Conservation (phyloP, 2,113 vertebrate species). For the Brienomyrus longianalis region DNA sequence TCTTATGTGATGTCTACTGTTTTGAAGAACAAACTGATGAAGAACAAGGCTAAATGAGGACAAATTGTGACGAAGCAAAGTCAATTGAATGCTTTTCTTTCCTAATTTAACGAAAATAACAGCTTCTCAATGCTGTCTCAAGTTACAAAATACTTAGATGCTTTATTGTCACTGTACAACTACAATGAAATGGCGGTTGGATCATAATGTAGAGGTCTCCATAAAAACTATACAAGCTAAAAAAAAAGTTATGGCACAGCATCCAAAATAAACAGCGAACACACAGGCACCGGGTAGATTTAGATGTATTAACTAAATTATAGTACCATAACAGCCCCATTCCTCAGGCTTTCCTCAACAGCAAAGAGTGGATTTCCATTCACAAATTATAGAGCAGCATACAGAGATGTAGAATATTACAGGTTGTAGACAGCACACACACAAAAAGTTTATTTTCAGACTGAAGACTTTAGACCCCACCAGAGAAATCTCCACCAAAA, state of each 20-base stretch:
- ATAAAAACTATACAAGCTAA: not conserved
- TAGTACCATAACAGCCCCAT: not conserved
- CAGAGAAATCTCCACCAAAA: not conserved
- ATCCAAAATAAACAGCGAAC: not conserved
- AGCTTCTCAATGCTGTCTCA: not conserved
- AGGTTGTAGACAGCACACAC: not conserved
- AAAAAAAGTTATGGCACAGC: not conserved
- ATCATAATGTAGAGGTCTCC: not conserved
- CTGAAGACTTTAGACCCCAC: not conserved
- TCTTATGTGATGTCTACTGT: not conserved
- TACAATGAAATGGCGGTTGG: not conserved
- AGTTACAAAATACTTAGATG: not conserved
- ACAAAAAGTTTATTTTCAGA: not conserved
- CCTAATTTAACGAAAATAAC: not conserved
- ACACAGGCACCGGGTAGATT: not conserved
- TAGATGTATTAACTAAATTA: not conserved
- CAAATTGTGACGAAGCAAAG: not conserved
- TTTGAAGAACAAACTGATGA: not conserved
- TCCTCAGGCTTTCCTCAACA: not conserved
- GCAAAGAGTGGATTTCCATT: not conserved
- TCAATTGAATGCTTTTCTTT: not conserved
- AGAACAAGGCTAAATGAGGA: not conserved
- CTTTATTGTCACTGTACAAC: not conserved
- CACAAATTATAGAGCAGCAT: not conserved
- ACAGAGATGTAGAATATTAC: not conserved